These are phyloP conservation scores for Bombus huntii DNA, from an alignment of 1,140 invertebrate genomes.

Conservation along the genomic window DNA sequence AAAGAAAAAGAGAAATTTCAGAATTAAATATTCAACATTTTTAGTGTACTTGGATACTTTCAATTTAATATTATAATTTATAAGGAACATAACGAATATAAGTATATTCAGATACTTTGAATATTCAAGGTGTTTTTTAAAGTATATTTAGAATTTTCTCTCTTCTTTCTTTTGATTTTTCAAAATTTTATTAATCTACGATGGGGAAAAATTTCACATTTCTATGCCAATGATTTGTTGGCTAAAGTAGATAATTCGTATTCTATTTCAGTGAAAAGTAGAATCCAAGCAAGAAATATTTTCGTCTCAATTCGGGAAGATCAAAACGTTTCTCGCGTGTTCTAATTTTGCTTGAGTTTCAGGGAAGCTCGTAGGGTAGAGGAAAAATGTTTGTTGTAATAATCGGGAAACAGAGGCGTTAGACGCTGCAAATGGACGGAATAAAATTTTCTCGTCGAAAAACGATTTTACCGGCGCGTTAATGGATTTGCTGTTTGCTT, in stretches of 20 bases:
- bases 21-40: too few relatives aligned
- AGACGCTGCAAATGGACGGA: neutral
- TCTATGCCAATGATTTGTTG: neutral
- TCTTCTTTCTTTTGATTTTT: neutral
- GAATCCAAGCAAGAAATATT: neutral
- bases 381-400: conserved; percentile 1
- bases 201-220: neutral
- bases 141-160: neutral
- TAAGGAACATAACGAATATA: too few relatives aligned
- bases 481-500: neutral
- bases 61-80: too few relatives aligned
- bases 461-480: neutral
- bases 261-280: neutral
- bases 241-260: neutral
- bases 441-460: neutral
- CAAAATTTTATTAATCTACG: neutral
- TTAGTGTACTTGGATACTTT: too few relatives aligned
- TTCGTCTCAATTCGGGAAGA: neutral
- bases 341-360: neutral
- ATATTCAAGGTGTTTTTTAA: neutral
- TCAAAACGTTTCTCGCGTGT: neutral
- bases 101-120: too few relatives aligned
- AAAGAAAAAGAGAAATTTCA: neutral
- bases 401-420: neutral
- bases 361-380: neutral